Evolutionary conservation across 2,888 invertebrate genomes (phyloP).

Genomic region (Drosophila dives): DNA sequence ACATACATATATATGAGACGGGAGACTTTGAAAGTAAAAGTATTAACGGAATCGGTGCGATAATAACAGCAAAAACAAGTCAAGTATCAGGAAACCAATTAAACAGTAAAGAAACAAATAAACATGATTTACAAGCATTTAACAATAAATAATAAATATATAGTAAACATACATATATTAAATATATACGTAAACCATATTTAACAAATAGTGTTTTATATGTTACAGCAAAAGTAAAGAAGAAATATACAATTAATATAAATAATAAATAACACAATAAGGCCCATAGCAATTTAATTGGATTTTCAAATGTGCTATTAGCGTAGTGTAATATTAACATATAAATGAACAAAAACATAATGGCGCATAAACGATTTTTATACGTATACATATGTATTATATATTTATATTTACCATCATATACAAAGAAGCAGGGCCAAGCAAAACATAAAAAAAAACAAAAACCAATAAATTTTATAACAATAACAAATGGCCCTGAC

Average conservation of each 20-base stretch:
- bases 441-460: slow-evolving; percentile 12
- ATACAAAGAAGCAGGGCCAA: slow-evolving; percentile 45
- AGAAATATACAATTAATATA: slow-evolving; percentile 24
- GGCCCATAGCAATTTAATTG: slow-evolving; percentile 52
- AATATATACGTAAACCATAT: slow-evolving; percentile 59
- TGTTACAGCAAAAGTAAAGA: slow-evolving; percentile 25
- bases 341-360: slow-evolving; percentile 31
- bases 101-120: slow-evolving; percentile 59
- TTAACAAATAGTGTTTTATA: slow-evolving; percentile 49
- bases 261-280: slow-evolving; percentile 34
- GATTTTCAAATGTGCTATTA: slow-evolving; percentile 77
- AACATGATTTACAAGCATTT: slow-evolving; percentile 77
- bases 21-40: slow-evolving; percentile 17
- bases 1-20: background rate
- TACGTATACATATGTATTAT: slow-evolving; percentile 63
- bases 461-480: slow-evolving; percentile 39
- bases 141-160: slow-evolving; percentile 52
- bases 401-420: slow-evolving; percentile 49
- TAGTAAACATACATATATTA: slow-evolving; percentile 53
- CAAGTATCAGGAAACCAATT: slow-evolving; percentile 73
- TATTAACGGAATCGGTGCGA: slow-evolving; percentile 30
- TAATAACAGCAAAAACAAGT: slow-evolving; percentile 48
- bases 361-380: slow-evolving; percentile 69
- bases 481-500: slow-evolving; percentile 26
- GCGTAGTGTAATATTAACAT: slow-evolving; percentile 62